Evolutionary conservation across 2,113 vertebrate species (phyloP), one percentile per base, ranked within the genome.

Genomic region (Nematolebias whitei): DNA sequence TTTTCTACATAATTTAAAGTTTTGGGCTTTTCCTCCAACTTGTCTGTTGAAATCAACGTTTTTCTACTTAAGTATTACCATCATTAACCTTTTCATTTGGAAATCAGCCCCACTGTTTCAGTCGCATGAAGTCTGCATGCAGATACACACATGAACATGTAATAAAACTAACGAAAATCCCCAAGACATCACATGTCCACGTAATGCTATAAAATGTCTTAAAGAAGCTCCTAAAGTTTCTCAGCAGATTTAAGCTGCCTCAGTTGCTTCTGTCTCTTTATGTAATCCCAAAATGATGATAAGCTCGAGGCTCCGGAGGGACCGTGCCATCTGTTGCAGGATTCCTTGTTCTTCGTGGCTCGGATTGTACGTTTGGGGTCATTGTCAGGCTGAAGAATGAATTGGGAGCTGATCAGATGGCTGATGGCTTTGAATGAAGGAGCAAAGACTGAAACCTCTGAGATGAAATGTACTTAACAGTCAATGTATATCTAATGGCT

Each of bases 271-370:
- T 29, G 60, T 53, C 48, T 35, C 48, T 60, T 47, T 47, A 55
- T 55, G 32, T 55, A 63, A 63, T 63, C 60, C 45, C 60, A 57
- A 48, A 64, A 18, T 14, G 62, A 22, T 52, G 40, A 59, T 73
- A 12, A 54, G 50, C 50, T 43, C 61, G 44, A 45, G 22, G 47
- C 70, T 39, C 47, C 44, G 54, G 29, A 32, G 70, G 54, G 18
- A 23, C 38, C 52, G 47, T 20, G 43, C 48, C 71, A 65, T 59
- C 71, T 73, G 62, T 38, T 44, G 14, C 22, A 2, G 48, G 49
- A 53, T 43, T 45, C 45, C 55, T 66, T 65, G 55, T 54, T 59
- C 71, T 54, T 58, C 24, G 60, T 39, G 45, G 0, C n/a, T 58
- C 40, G 23, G 38, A 24, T 56, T 54, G 32, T 32, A 40, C 45